phyloP scores from a whole-genome alignment of 2,113 vertebrate species.

The Oenanthe melanoleuca region DNA sequence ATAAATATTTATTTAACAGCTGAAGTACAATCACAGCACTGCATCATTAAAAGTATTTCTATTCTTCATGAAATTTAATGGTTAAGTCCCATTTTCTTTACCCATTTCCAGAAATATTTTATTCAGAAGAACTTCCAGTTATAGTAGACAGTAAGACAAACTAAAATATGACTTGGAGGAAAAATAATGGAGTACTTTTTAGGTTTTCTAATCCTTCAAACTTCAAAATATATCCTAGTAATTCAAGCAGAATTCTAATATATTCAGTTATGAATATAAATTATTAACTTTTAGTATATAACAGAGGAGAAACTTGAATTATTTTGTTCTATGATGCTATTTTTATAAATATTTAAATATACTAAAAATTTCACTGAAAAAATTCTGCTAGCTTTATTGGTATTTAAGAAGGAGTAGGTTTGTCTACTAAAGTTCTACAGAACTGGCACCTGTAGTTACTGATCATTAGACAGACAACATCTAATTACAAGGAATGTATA shows the following conservation, averaged over 20 bases:
- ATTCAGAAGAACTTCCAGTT: background rate
- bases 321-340: background rate
- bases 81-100: background rate
- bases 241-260: background rate
- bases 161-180: background rate
- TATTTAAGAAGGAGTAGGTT: background rate
- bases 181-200: background rate
- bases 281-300: background rate
- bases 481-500: background rate
- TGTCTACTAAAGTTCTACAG: background rate
- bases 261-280: background rate
- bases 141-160: background rate
- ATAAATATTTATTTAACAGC: constrained; percentile 61
- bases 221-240: background rate
- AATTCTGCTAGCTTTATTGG: constrained; percentile 10
- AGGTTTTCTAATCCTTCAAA: background rate
- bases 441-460: background rate
- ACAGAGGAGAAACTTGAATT: background rate
- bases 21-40: background rate
- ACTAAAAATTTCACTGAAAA: constrained; percentile 6
- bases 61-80: background rate
- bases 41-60: background rate
- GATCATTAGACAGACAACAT: background rate
- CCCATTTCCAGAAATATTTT: background rate
- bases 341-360: constrained; percentile 8